Evolutionary conservation across 2,888 invertebrate species (phyloP).

Genomic region (Diplolepis rosae): DNA sequence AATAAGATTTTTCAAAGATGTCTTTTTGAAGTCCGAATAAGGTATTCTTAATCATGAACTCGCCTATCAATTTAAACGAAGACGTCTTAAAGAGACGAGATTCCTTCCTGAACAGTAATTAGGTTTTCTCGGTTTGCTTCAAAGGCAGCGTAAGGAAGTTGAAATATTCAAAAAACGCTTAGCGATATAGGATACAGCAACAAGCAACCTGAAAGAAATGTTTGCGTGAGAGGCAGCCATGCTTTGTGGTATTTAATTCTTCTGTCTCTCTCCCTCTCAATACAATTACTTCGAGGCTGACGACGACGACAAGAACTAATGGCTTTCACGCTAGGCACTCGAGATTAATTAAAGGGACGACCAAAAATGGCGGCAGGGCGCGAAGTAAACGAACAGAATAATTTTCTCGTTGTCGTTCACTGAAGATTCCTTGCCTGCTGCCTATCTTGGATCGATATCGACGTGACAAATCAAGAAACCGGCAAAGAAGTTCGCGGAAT

Average conservation of each 20-base stretch:
- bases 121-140: conserved; percentile 34
- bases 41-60: not conserved
- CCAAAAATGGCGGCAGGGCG: conserved; percentile 61
- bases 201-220: conserved; percentile 32
- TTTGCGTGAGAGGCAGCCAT: conserved; percentile 47
- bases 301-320: conserved; percentile 62
- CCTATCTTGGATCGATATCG: not conserved
- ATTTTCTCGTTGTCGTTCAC: conserved; percentile 15
- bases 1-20: no score
- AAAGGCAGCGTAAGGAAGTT: conserved; percentile 35
- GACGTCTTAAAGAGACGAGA: conserved; percentile 1
- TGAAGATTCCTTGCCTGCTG: not conserved
- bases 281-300: conserved; percentile 57
- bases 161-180: conserved; percentile 40
- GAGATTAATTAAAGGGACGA: conserved; percentile 65
- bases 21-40: not conserved
- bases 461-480: conserved; percentile 33
- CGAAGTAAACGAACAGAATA: conserved; percentile 23
- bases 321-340: conserved; percentile 64
- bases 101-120: conserved; percentile 24
- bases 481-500: conserved; percentile 27
- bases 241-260: conserved; percentile 31
- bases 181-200: conserved; percentile 2
- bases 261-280: conserved; percentile 44
- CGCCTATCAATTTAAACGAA: not conserved